phyloP scores from a whole-genome alignment of 2,797 vertebrate species.

The Dryobates pubescens region DNA sequence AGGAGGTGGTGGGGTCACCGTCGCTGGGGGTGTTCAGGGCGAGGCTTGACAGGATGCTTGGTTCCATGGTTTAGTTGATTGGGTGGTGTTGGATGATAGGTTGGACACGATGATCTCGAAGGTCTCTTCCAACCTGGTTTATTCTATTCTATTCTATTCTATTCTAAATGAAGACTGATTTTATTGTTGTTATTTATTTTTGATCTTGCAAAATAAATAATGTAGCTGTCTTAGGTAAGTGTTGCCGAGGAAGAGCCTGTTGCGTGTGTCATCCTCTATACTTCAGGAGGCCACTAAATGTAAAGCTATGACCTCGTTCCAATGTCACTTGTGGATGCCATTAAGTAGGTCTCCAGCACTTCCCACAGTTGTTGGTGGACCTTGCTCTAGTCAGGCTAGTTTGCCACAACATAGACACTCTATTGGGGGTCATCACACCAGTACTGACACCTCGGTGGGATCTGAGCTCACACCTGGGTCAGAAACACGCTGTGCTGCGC shows the following conservation, averaged over 20 bases:
- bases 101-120: too few species aligned
- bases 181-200: neutral
- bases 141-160: too few species aligned
- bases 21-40: too few species aligned
- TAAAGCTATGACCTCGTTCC: neutral
- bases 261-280: neutral
- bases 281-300: neutral
- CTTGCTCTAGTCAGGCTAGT: neutral
- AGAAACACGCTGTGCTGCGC: neutral
- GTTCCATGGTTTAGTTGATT: too few species aligned
- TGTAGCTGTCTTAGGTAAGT: neutral
- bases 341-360: neutral
- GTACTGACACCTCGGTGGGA: neutral
- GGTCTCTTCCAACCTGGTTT: too few species aligned
- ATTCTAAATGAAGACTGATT: neutral
- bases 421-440: rapidly evolving
- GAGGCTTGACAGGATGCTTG: too few species aligned
- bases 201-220: neutral
- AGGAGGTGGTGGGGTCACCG: too few species aligned
- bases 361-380: neutral
- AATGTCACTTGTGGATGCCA: neutral
- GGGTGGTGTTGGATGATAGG: too few species aligned
- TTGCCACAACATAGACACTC: rapidly evolving
- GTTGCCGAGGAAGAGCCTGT: neutral
- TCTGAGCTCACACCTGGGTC: rapidly evolving